Conservation (phyloP, 2,888 invertebrate species). For the Cerceris ruficornis region DNA sequence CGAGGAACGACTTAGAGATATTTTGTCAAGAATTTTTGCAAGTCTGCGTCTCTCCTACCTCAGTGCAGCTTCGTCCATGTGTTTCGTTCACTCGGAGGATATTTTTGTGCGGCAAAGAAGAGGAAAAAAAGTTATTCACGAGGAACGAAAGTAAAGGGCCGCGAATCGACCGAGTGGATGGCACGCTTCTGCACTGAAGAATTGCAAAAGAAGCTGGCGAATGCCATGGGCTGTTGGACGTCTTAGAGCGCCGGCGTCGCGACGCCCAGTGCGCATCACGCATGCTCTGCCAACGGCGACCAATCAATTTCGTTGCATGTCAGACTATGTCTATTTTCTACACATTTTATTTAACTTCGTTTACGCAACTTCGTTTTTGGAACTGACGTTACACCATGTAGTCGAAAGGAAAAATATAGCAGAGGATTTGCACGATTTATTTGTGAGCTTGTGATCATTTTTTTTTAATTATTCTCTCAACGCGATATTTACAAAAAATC, state of each 20-base stretch:
- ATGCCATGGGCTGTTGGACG: slow-evolving; percentile 21
- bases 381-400: background rate
- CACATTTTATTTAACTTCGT: slow-evolving; percentile 28
- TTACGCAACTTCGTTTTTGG: slow-evolving; percentile 24
- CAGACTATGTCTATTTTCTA: slow-evolving; percentile 25
- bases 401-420: background rate
- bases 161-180: slow-evolving; percentile 17
- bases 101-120: background rate
- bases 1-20: no score
- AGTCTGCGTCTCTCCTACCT: slow-evolving; percentile 56
- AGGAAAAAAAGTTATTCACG: background rate
- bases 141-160: background rate
- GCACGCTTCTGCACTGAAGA: slow-evolving; percentile 38
- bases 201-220: slow-evolving; percentile 11
- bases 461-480: background rate
- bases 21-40: background rate
- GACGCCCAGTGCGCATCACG: slow-evolving; percentile 54
- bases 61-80: slow-evolving; percentile 63
- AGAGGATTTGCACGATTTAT: no score
- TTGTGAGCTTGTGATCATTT: background rate
- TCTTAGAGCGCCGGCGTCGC: slow-evolving; percentile 49
- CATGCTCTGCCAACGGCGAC: slow-evolving; percentile 49
- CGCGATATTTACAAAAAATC: background rate
- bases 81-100: slow-evolving; percentile 11
- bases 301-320: slow-evolving; percentile 53